Conservation (phyloP, 1,140 invertebrate species). For the Caerostris darwini region DNA sequence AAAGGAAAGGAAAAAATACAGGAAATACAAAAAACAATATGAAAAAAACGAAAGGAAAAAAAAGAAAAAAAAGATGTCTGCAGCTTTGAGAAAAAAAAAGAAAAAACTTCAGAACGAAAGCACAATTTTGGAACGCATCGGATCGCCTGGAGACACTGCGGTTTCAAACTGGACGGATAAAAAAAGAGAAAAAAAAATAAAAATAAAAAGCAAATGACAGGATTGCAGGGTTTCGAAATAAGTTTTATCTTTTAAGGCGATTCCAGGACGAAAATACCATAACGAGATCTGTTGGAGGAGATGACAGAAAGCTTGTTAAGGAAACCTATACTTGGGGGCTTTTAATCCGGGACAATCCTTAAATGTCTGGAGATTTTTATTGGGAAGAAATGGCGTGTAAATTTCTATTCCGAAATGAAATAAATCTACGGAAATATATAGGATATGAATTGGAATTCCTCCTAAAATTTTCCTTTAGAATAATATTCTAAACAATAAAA, state of each 20-base stretch:
- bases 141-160: not conserved
- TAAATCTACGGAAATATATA: too few relatives aligned
- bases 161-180: not conserved
- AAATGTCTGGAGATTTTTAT: not conserved
- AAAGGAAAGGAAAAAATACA: not conserved
- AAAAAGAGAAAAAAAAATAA: not conserved
- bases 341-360: constrained; percentile 21
- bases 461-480: too few relatives aligned
- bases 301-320: constrained; percentile 67
- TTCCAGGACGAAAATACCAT: constrained; percentile 42
- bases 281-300: constrained; percentile 56
- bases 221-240: constrained; percentile 37
- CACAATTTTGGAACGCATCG: constrained; percentile 3
- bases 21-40: too few relatives aligned
- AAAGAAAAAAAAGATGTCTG: not conserved
- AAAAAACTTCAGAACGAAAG: not conserved
- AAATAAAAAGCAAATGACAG: constrained; percentile 38
- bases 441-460: too few relatives aligned
- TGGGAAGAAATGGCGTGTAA: not conserved
- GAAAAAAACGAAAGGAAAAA: not conserved
- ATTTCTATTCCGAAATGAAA: not conserved
- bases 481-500: too few relatives aligned
- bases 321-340: constrained; percentile 52
- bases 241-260: constrained; percentile 67
- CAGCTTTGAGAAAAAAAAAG: not conserved